Evolutionary conservation across 2,797 vertebrate genomes (phyloP).

Genomic region (Myripristis murdjan): DNA sequence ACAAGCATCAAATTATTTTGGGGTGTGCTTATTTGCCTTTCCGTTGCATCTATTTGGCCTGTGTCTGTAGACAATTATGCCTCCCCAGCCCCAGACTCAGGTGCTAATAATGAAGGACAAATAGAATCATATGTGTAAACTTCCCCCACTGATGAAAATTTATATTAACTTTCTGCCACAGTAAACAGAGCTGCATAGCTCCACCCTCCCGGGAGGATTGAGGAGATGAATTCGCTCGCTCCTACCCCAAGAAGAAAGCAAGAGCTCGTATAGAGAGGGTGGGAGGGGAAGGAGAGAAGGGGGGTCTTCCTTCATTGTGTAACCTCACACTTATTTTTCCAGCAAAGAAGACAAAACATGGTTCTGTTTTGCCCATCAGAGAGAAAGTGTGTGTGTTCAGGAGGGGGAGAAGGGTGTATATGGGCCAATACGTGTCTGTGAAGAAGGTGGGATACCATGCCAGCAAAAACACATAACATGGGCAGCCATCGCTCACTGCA

Average conservation of each 20-base stretch:
- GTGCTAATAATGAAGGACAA: constrained; percentile 99
- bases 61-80: constrained; percentile 99
- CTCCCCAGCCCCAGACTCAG: constrained; percentile 98
- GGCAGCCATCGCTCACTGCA: constrained; percentile 88
- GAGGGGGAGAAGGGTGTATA: constrained; percentile 48
- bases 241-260: constrained; percentile 94
- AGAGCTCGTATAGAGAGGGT: constrained; percentile 74
- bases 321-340: constrained; percentile 93
- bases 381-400: constrained; percentile 80
- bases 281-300: constrained; percentile 56
- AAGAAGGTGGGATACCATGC: constrained; percentile 73
- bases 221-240: constrained; percentile 99
- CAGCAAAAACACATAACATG: constrained; percentile 91
- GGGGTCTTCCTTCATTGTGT: constrained; percentile 93
- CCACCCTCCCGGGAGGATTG: constrained; percentile 97
- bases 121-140: constrained; percentile 99
- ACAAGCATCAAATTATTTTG: constrained; percentile 99
- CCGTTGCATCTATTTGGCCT: constrained; percentile 99
- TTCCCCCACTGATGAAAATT: constrained; percentile 99
- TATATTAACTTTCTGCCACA: constrained; percentile 99
- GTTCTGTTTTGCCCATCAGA: constrained; percentile 94
- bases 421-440: constrained; percentile 34
- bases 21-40: constrained; percentile 99
- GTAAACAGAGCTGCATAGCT: constrained; percentile 99
- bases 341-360: constrained; percentile 92